Percentiles rank a stretch among this genome's conserved stretches.
Evolutionary conservation across 2,797 vertebrate genomes (phyloP).

Genomic region (Lagodon rhomboides): DNA sequence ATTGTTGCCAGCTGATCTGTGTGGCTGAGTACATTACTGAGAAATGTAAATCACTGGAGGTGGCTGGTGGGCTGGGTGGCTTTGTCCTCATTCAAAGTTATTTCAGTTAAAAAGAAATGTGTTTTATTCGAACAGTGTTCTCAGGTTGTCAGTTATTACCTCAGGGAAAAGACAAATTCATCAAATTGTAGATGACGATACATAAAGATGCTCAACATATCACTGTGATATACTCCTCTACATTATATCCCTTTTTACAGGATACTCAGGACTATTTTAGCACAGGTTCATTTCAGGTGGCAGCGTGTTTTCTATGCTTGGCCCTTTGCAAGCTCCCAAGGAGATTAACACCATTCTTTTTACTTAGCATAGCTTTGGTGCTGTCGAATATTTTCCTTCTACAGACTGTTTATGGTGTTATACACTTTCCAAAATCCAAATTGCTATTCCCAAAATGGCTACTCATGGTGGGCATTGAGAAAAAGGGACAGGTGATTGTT

Average conservation of each 20-base stretch:
- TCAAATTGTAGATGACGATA: neutral
- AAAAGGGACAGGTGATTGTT: too few relatives aligned
- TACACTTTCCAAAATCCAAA: neutral
- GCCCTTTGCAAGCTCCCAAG: neutral
- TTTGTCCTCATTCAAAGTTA: neutral
- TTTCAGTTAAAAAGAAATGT: neutral
- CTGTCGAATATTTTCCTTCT: neutral
- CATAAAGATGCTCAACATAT: slow-evolving; percentile 1
- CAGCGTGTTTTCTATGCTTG: neutral
- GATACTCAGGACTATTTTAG: neutral
- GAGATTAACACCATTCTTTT: neutral
- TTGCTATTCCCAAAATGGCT: neutral
- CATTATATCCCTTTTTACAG: neutral
- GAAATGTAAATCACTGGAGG: slow-evolving; percentile 13
- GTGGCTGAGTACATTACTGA: neutral
- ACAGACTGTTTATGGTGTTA: neutral
- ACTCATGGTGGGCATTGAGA: too few relatives aligned
- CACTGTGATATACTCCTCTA: neutral
- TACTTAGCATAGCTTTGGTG: slow-evolving; percentile 1
- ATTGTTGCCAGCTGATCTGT: slow-evolving; percentile 23
- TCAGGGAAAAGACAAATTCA: neutral
- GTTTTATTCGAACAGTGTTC: neutral
- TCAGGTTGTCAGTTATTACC: neutral
- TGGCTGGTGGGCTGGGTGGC: neutral
- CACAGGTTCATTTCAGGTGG: slow-evolving; percentile 2